phyloP scores from a whole-genome alignment of 2,113 vertebrate genomes.

The Podiceps cristatus region DNA sequence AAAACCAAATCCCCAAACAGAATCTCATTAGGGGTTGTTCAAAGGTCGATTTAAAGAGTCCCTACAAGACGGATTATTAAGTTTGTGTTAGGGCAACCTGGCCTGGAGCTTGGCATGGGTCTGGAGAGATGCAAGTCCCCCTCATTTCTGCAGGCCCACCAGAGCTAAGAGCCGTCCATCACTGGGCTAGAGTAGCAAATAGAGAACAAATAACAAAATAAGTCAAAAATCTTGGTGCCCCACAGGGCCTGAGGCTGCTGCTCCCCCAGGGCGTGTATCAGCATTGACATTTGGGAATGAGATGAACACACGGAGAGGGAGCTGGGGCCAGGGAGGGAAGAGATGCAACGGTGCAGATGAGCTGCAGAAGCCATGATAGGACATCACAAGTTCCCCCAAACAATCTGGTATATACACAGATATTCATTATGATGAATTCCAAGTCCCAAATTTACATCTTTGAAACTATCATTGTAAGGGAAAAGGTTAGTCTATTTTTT shows the following conservation, averaged over 20 bases:
- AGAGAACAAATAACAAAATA: neutral
- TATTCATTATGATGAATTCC: neutral
- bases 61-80: neutral
- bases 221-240: neutral
- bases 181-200: neutral
- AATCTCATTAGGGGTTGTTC: neutral
- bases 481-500: neutral
- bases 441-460: neutral
- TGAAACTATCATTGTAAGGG: neutral
- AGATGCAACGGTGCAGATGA: neutral
- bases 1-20: neutral
- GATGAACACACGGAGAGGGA: neutral
- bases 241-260: neutral
- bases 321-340: neutral
- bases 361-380: neutral
- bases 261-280: accelerated
- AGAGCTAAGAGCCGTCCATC: neutral
- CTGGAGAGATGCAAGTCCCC: neutral
- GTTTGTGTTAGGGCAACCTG: neutral
- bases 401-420: neutral
- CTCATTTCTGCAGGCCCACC: neutral
- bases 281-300: neutral
- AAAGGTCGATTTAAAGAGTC: neutral
- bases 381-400: neutral
- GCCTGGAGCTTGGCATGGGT: neutral